Evolutionary conservation across 2,797 vertebrate genomes (phyloP).

Genomic region (Antennarius maculatus): DNA sequence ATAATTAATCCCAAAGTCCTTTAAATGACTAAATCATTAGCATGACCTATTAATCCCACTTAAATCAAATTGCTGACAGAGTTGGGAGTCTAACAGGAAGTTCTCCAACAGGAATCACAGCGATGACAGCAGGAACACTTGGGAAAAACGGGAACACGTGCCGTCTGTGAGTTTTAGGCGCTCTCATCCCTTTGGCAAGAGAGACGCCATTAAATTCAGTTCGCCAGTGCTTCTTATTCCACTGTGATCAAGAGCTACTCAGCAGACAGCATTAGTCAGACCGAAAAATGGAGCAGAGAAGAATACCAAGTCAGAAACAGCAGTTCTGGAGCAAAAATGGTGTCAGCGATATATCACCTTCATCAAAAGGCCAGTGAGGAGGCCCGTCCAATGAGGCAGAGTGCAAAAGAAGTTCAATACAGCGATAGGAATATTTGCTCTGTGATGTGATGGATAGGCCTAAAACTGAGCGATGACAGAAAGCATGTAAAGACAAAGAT

Average conservation of each 20-base stretch:
- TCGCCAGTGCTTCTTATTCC: conserved; percentile 10
- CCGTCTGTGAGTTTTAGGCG: conserved; percentile 11
- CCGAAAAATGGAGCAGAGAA: conserved; percentile 44
- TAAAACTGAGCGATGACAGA: conserved; percentile 32
- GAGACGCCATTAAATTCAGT: conserved; percentile 39
- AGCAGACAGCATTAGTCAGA: conserved; percentile 38
- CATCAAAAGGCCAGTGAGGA: conserved; percentile 34
- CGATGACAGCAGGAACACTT: conserved; percentile 7
- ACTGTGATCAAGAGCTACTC: conserved; percentile 38
- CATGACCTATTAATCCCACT: conserved; percentile 28
- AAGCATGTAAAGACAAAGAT: conserved; percentile 31
- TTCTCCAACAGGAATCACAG: conserved; percentile 3
- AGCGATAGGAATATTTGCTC: conserved; percentile 29
- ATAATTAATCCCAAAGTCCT: conserved; percentile 23
- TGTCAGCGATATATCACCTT: conserved; percentile 33
- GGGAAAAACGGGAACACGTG: conserved; percentile 1
- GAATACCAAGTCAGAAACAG: conserved; percentile 38
- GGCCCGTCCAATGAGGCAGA: conserved; percentile 26
- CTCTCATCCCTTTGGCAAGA: conserved; percentile 11
- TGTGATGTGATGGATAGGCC: conserved; percentile 36
- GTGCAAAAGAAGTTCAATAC: conserved; percentile 38
- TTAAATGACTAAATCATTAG: conserved; percentile 32
- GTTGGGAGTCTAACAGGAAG: conserved; percentile 17
- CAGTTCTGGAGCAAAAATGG: conserved; percentile 18
- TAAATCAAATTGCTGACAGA: conserved; percentile 38